Evolutionary conservation across 2,888 invertebrate genomes (phyloP), one percentile per base, ranked within the genome.

Genomic region (Leucania comma): DNA sequence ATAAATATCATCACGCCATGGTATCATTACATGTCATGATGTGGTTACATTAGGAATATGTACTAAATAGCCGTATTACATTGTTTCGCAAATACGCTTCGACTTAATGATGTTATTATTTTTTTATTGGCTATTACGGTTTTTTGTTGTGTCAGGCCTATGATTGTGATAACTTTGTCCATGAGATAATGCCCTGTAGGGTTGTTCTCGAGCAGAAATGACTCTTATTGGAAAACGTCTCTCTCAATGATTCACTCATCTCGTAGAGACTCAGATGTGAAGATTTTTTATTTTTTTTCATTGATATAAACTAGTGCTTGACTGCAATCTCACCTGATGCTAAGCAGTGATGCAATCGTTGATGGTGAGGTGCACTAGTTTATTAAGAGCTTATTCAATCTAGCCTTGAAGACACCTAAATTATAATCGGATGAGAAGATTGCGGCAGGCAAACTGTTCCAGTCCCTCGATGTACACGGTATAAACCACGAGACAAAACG

Each of bases 1-100:
- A 42, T 29, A 38, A 56, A 46, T 60, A 80, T 51, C n/a, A 68
- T 60, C 80, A 68, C 63, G 77, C 77, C 26, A 77, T 75, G 80
- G 48, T 64, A 24, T 74, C 75, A 59, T 80, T 77, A 77, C 46
- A 58, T 42, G 56, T 80, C 35, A 53, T 35, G 56, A 57, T 58
- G 80, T 42, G 56, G 63, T 68, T 56, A 80, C 68, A 77, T 80
- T 75, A 80, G 48, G 46, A 5, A 38, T 75, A 60, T 42, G n/a
- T 79, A 50, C 58, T 58, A 60, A 59, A 75, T 64, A 35, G 38
- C 46, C 53, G 46, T 22, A 62, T 58, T 60, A 60, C 17, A 57
- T 64, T 80, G 60, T 68, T 61, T 80, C 63, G 35, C 42, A 80
- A 80, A 75, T 65, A 53, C 24, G 14, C 29, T 38, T 20, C n/a